Evolutionary conservation across 1,140 invertebrate genomes (phyloP), one percentile per base, ranked within the genome.

Genomic region (Leguminivora glycinivorella): DNA sequence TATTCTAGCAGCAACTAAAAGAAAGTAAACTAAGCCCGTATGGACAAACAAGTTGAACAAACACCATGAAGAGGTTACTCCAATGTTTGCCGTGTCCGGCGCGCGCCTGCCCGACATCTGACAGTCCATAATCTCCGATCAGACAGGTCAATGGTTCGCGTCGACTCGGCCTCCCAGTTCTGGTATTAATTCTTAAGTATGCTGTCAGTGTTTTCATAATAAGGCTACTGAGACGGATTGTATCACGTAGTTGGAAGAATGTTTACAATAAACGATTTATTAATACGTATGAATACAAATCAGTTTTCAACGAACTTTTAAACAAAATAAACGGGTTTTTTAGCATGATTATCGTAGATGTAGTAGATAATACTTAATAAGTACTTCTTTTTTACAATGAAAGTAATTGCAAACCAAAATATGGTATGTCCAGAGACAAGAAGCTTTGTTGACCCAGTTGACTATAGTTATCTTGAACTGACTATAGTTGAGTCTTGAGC

Each of bases 1-100:
- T 29, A 22, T 70, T 70, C 66, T 70, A 60, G 69, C 69, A 70
- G 69, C 66, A 60, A 29, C 68, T 70, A 40, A 70, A 67, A 70
- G 69, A 70, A 67, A 70, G 69, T 70, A 70, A 70, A 70, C 69
- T 43, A 19, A 31, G 34, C 12, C 31, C n/a, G 56, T 38, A 60
- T 34, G 69, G 25, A 60, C 58, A 70, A 66, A 66, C 58, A 70
- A 14, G 3, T 29, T 66, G 40, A 63, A n/a, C 12, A 63, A 26
- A 63, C 14, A 31, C 2, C 26, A 17, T 31, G 58, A 26, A 60
- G 56, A 60, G 56, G 56, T 60, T 60, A 56, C 14, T 26, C 25
- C 14, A 22, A 31, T 63, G 58, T 63, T 63, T 63, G 58, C 17
- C 5, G 24, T 26, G 56, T 25, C 25, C 4, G 26, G 25, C 26